Conservation (phyloP, 2,888 invertebrate genomes). For the Eupithecia subumbrata region DNA sequence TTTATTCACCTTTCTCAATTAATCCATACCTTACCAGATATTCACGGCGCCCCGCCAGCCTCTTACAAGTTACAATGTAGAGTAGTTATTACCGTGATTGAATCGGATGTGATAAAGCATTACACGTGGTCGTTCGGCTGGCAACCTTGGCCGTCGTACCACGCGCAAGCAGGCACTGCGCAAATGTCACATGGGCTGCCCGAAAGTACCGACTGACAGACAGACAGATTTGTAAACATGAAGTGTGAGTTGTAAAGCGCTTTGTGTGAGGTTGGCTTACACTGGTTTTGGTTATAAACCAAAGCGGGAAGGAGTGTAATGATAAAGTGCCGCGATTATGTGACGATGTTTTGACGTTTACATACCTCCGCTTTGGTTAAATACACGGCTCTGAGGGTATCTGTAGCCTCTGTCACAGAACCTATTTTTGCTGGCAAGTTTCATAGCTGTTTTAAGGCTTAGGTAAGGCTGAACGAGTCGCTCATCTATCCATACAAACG, state of each 20-base stretch:
- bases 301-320: background rate
- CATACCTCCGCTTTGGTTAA: background rate
- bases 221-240: background rate
- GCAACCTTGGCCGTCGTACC: slow-evolving; percentile 43
- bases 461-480: too few relatives aligned
- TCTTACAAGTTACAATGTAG: background rate
- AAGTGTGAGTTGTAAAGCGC: background rate
- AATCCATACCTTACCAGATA: background rate
- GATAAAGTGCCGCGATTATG: background rate
- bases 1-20: background rate
- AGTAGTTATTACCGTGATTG: background rate
- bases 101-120: slow-evolving; percentile 20
- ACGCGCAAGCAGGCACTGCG: slow-evolving; percentile 35
- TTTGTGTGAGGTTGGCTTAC: background rate
- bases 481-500: too few relatives aligned
- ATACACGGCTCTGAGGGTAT: background rate
- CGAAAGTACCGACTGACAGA: slow-evolving; percentile 4
- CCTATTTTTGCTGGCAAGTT: background rate
- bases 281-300: background rate
- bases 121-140: slow-evolving; percentile 23
- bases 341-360: background rate
- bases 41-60: background rate
- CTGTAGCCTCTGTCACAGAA: background rate
- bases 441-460: too few relatives aligned
- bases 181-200: slow-evolving; percentile 33